Conservation (phyloP, 30 jellyfish, hydroid and myxozoan genomes). For the Morbakka virulenta region DNA sequence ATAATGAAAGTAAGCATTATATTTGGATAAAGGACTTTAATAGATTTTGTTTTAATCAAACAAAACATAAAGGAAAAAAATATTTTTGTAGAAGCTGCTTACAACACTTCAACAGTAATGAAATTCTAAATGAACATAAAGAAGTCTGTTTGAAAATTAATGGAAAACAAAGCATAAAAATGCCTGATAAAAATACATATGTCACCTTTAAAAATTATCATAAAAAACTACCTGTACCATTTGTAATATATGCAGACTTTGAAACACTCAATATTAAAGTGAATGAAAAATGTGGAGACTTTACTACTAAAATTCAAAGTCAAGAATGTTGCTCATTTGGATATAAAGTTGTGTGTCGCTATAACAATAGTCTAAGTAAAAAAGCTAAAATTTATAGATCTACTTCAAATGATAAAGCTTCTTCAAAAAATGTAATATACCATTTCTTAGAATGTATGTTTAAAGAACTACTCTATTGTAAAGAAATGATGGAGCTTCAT, state of each 20-base stretch:
- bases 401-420: no score
- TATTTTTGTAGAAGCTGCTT: constrained; percentile 38
- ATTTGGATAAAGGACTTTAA: constrained; percentile 26
- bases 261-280: constrained; percentile 33
- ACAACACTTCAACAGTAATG: constrained; percentile 12
- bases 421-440: constrained; percentile 30
- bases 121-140: constrained; percentile 11
- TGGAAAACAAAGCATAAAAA: constrained; percentile 32
- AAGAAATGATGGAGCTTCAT: not conserved
- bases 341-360: constrained; percentile 9
- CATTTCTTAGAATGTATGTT: constrained; percentile 23
- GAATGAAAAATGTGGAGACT: not conserved
- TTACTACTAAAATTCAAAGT: not conserved
- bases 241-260: constrained; percentile 50
- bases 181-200: constrained; percentile 14
- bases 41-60: constrained; percentile 8
- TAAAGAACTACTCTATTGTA: constrained; percentile 25
- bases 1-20: constrained; percentile 35
- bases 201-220: constrained; percentile 8
- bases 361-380: not conserved
- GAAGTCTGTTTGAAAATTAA: constrained; percentile 14
- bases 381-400: constrained; percentile 30
- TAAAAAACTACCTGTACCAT: no score
- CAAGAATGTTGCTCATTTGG: constrained; percentile 47
- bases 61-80: constrained; percentile 3